Evolutionary conservation across 2,797 vertebrate species (phyloP), one percentile per base, ranked within the genome.

Genomic region (Salarias fasciatus): DNA sequence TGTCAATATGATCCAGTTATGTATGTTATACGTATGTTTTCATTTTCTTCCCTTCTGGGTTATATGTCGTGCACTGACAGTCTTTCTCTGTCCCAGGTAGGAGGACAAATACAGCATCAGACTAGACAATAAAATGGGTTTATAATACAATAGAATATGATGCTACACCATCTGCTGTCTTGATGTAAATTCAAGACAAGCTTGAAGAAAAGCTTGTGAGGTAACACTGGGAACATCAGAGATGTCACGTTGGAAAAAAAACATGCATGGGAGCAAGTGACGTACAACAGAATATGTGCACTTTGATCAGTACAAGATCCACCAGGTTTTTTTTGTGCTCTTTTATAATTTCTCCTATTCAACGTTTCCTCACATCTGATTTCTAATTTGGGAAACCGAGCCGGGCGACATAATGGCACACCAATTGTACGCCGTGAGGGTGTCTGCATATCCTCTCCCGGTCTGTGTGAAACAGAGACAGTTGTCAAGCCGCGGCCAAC

Each of bases 401-500:
- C 52, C 38, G 60, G 61, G 64, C 52, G 62, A 65, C 51, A 50
- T 63, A 75, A 72, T 53, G 44, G 15, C 45, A 12, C 36, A 46
- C 44, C 43, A 41, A 68, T 46, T 73, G 50, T 53, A 53, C 48
- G 40, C 58, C 41, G 43, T 4, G 53, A 69, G 68, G 46, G 46
- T 75, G 67, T 73, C 56, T 77, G 73, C 58, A 66, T 76, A 51
- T 68, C 55, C 51, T 74, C 61, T 70, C 50, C 44, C 41, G 44
- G 82, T 75, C 66, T 77, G 80, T 74, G 67, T 77, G 72, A 86
- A 82, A 86, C 71, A 44, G 79, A 85, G 75, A 82, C 77, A 83
- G 83, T 89, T 88, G 87, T 89, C 87, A 92, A 87, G 86, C 88
- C 75, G 31, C 53, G 80, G 83, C 82, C 74, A 67, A 86, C 77